Conservation (phyloP, 2,113 vertebrate genomes). For the Neolamprologus cancellatus region DNA sequence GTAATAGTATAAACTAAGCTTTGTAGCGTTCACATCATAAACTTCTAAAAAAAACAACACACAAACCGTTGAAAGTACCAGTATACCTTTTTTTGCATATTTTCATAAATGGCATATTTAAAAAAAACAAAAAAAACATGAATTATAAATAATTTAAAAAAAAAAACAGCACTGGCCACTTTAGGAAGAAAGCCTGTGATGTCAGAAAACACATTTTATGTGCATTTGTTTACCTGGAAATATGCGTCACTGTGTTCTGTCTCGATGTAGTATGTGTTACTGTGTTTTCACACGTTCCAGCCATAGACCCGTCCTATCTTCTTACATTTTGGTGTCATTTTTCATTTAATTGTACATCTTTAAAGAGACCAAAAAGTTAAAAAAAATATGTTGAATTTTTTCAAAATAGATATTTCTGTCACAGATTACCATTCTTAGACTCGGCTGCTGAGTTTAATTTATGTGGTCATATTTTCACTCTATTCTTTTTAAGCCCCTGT, state of each 20-base stretch:
- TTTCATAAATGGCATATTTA: background rate
- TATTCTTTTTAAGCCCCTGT: background rate
- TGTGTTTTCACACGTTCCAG: background rate
- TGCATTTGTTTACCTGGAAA: background rate
- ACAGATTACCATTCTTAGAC: background rate
- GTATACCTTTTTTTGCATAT: background rate
- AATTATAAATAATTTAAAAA: background rate
- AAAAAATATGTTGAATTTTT: background rate
- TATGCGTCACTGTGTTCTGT: background rate
- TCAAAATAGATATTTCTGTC: fast-evolving
- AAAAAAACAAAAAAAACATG: background rate
- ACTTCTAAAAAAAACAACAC: fast-evolving
- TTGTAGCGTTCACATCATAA: background rate
- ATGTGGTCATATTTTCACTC: background rate
- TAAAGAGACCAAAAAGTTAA: background rate
- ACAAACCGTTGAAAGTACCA: background rate
- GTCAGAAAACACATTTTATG: background rate
- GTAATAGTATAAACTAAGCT: background rate
- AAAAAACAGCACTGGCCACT: background rate
- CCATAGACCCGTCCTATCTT: background rate
- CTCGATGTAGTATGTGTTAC: background rate
- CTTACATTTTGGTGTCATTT: background rate
- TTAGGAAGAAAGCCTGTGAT: background rate
- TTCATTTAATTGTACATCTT: background rate
- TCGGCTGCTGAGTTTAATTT: background rate